Evolutionary conservation across 1,140 invertebrate species (phyloP), one percentile per base, ranked within the genome.

Genomic region (Acromyrmex heyeri): DNA sequence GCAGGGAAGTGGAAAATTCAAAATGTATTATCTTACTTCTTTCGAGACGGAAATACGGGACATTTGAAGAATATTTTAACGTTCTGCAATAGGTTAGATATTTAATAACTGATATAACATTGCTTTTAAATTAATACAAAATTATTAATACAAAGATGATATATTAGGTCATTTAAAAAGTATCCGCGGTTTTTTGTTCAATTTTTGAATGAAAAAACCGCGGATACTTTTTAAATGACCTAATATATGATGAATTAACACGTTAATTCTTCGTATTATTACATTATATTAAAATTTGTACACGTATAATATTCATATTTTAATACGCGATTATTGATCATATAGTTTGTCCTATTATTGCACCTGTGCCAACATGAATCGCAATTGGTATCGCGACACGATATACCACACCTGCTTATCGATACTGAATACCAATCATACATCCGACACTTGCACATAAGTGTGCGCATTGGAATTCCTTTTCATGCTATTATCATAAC

Each of bases 401-500:
- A 61, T 48, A 83, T 61, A 57, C 8, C 38, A n/a, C 53, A 73
- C 24, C 79, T 73, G 79, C 50, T 83, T 83, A 83, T 83, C 79
- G 55, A 82, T 82, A 82, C 24, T 34, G 55, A 83, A 61, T 75
- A 75, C 44, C 14, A 73, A 73, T 83, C 38, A 50, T 57, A 69
- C 10, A 18, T 79, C 16, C 61, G 3, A 82, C 67, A 82, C 34
- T 67, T 83, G 62, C 62, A 30, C 48, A 34, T 14, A 18, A 30
- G 38, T 27, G 62, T 81, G 64, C 50, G 6, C 38, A 50, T 75
- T 34, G 24, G 27, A 61, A 75, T 83, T 61, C 69, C 53, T 83
- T 75, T 83, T 61, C 55, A 3, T 18, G 18, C 69, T 83, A 83
- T 83, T 83, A 75, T 83, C 55, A 83, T 83, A 83, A 83, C 55